Percentiles rank a stretch among this genome's conserved stretches.
phyloP scores from a whole-genome alignment of 2,888 invertebrate species.

The Synanthedon myopaeformis region DNA sequence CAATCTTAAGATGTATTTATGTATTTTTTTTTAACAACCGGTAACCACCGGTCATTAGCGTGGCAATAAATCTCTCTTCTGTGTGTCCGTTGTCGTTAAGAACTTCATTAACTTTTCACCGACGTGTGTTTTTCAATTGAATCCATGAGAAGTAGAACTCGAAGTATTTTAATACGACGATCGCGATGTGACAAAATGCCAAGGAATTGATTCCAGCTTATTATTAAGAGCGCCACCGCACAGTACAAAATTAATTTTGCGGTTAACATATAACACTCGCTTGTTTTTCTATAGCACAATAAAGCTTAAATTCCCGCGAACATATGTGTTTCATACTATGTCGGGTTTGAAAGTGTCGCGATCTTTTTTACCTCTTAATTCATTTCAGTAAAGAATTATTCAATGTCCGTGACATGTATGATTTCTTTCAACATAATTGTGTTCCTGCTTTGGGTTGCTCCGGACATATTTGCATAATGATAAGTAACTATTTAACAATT shows the following conservation, averaged over 20 bases:
- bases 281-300: background rate
- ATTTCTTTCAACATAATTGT: background rate
- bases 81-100: constrained; percentile 46
- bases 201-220: constrained; percentile 29
- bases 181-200: constrained; percentile 40
- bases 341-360: background rate
- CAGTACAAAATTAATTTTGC: background rate
- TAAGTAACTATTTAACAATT: background rate
- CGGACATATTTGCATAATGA: background rate
- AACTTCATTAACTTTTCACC: constrained; percentile 55
- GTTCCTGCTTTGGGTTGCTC: background rate
- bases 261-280: background rate
- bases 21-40: constrained; percentile 26
- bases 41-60: constrained; percentile 45
- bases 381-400: constrained; percentile 22
- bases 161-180: constrained; percentile 37
- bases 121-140: constrained; percentile 43
- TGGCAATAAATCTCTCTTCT: constrained; percentile 51
- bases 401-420: constrained; percentile 8
- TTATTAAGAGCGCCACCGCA: background rate
- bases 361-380: constrained; percentile 3
- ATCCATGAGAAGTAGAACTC: constrained; percentile 36
- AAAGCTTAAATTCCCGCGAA: background rate
- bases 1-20: constrained; percentile 16
- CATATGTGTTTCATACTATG: background rate